Evolutionary conservation across 2,797 vertebrate species (phyloP), one percentile per base, ranked within the genome.

Genomic region (Sarcoramphus papa): DNA sequence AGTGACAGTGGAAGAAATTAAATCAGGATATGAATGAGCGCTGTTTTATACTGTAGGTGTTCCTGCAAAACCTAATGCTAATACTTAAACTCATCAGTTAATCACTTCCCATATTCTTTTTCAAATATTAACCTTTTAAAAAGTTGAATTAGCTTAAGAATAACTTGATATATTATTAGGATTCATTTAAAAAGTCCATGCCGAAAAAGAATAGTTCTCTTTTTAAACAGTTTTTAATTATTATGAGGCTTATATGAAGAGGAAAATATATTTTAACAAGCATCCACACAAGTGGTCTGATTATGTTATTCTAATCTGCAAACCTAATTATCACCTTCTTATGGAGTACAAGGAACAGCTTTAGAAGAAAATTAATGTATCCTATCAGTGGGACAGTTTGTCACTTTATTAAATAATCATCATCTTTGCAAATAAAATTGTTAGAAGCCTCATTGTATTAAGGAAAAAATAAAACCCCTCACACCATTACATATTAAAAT

Each of bases 271-370:
- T 98, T 99, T 99, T 98, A 99, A 98, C 98, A 98, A 98, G 98
- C 97, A 98, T 96, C 95, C 93, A 98, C 95, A 98, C 98, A 98
- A 98, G 97, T 97, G 98, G 98, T 97, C 98, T 98, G 98, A 99
- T 99, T 99, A 98, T 98, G 98, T 99, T 98, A 98, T 99, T 99
- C 98, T 99, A 99, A 99, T 99, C 98, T 99, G 98, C 98, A 98
- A 98, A 99, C 98, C 98, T 99, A 99, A 99, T 99, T 99, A 99
- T 99, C 99, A 99, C 99, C 99, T 99, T 99, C 98, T 98, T 98
- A 98, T 98, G 86, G 91, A 97, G 95, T 95, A 98, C 91, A 98
- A 97, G 98, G 98, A 99, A 99, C 98, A 98, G 98, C 98, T 99
- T 98, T 99, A 98, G 98, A 98, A 98, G 98, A 98, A 99, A 99